A percentile compares a stretch with the other conserved stretches of the same genome.
These are phyloP conservation scores for Muschampia plurimacula DNA, from an alignment of 2,888 invertebrate species.

Conservation along the genomic window DNA sequence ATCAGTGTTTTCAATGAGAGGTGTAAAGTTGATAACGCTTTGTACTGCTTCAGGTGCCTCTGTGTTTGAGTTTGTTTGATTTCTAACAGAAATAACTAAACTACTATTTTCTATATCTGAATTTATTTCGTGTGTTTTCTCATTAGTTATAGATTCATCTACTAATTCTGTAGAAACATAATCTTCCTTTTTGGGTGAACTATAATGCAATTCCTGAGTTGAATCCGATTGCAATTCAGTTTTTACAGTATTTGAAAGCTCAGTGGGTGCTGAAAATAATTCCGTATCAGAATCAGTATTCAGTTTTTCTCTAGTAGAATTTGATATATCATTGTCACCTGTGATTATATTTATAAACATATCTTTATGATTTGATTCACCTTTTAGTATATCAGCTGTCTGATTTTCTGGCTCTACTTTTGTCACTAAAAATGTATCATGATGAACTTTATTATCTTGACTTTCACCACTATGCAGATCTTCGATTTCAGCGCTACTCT, in stretches of 20 bases:
- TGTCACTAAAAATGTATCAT: not conserved
- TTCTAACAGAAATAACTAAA: not conserved
- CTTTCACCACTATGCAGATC: not conserved
- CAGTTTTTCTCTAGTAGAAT: not conserved
- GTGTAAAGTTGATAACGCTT: constrained; percentile 47
- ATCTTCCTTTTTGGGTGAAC: constrained; percentile 9
- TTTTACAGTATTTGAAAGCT: constrained; percentile 6
- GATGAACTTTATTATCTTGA: not conserved
- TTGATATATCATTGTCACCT: not conserved
- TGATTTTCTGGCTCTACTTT: not conserved
- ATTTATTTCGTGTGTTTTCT: not conserved
- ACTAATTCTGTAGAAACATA: not conserved
- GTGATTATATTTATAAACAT: constrained; percentile 1
- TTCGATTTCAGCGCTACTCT: constrained; percentile 4
- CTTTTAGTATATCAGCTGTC: not conserved
- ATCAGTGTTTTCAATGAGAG: constrained; percentile 10
- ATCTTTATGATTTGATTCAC: not conserved
- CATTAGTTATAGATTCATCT: constrained; percentile 4
- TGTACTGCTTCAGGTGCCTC: constrained; percentile 65
- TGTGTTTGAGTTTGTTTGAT: constrained; percentile 25
- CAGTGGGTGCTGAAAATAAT: constrained; percentile 5
- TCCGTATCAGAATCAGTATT: not conserved
- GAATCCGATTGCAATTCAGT: not conserved
- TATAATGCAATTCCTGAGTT: constrained; percentile 23
- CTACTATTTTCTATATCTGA: constrained; percentile 14